Evolutionary conservation across 2,888 invertebrate genomes (phyloP).

Genomic region (Cryptocephalus moraei): DNA sequence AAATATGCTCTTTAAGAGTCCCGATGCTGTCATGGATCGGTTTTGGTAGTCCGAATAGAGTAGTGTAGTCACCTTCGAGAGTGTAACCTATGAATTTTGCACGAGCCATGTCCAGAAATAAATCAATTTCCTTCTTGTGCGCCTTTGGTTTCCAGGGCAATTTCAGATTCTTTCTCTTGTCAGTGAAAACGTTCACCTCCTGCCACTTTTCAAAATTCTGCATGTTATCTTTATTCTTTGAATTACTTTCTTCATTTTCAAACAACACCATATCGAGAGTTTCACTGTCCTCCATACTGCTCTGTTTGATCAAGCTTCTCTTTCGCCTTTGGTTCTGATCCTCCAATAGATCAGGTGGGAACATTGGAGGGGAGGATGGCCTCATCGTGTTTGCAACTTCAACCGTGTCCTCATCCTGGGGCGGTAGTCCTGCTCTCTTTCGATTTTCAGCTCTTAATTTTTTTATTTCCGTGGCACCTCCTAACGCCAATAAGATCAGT

Average conservation of each 20-base stretch:
- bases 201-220: slow-evolving; percentile 16
- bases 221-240: slow-evolving; percentile 34
- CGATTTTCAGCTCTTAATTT: slow-evolving; percentile 63
- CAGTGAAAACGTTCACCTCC: slow-evolving; percentile 1
- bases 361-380: slow-evolving; percentile 89
- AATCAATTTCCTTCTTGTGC: slow-evolving; percentile 84
- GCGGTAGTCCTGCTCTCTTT: slow-evolving; percentile 60
- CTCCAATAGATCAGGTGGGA: slow-evolving; percentile 81
- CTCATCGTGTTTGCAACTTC: slow-evolving; percentile 91
- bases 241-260: slow-evolving; percentile 41
- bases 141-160: slow-evolving; percentile 97
- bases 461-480: slow-evolving; percentile 78
- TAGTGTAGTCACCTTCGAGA: slow-evolving; percentile 74
- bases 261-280: slow-evolving; percentile 55
- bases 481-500: slow-evolving; percentile 80
- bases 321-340: slow-evolving; percentile 71
- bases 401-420: slow-evolving; percentile 83
- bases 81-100: slow-evolving; percentile 95
- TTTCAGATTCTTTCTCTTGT: slow-evolving; percentile 15
- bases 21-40: slow-evolving; percentile 95
- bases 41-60: slow-evolving; percentile 88
- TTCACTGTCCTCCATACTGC: slow-evolving; percentile 73
- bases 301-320: slow-evolving; percentile 83
- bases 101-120: slow-evolving; percentile 82
- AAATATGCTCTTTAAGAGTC: slow-evolving; percentile 84